Percentiles rank a stretch among this genome's conserved stretches.
These are phyloP conservation scores for Ianthella basta DNA, from an alignment of 37 sponge, comb jelly and placozoan species.

Conservation along the genomic window DNA sequence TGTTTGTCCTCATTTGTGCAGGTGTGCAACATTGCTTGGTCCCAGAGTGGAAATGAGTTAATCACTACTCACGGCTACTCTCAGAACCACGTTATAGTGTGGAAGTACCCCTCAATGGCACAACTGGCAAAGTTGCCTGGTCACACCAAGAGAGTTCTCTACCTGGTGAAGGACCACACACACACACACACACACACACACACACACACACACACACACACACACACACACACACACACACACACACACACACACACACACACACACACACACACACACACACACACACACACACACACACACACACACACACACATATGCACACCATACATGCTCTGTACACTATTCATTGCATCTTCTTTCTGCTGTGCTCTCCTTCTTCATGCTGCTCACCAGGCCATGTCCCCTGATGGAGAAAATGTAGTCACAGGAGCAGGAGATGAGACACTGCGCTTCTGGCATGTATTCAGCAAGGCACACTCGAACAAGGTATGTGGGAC, in stretches of 20 bases:
- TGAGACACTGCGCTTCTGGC: conserved; percentile 96
- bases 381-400: too few relatives aligned
- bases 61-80: conserved; percentile 96
- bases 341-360: neutral
- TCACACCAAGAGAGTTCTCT: conserved; percentile 89
- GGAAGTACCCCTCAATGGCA: conserved; percentile 85
- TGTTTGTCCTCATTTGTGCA: conserved; percentile 21
- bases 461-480: conserved; percentile 87
- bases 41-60: conserved; percentile 81
- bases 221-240: too few relatives aligned
- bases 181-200: neutral
- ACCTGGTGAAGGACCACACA: conserved; percentile 58
- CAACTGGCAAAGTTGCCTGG: conserved; percentile 89
- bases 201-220: neutral
- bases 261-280: neutral
- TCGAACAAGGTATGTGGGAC: conserved; percentile 71
- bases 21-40: conserved; percentile 96
- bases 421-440: conserved; percentile 96
- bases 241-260: too few relatives aligned
- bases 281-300: too few relatives aligned
- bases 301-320: too few relatives aligned
- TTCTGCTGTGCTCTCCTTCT: neutral
- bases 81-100: conserved; percentile 93
- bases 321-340: too few relatives aligned
- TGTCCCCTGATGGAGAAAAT: conserved; percentile 94